Base-by-base conservation (phyloP, 2,797 vertebrate genomes). In the Taenioides sp. region DNA sequence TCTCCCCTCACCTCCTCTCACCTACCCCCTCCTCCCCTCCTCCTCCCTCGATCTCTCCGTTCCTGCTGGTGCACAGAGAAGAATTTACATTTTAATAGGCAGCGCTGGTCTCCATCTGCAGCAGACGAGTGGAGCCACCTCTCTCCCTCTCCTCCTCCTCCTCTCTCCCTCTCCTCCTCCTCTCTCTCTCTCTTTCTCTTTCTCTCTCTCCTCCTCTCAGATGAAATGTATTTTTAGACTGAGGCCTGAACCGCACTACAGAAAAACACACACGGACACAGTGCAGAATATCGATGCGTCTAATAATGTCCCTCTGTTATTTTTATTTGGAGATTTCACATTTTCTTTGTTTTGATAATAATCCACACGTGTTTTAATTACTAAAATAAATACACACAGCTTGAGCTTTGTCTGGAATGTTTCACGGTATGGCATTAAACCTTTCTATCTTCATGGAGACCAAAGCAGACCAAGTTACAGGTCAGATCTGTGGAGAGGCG, bases 51-150 rank as follows among this genome's bases (percentile, higher is more conserved):
- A 47, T 43, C 55, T 52, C 69, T 27, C 84, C 76, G 85, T 82
- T 75, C 59, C 74, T 50, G 64, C 65, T 11, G 23, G 87, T 82
- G 87, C 91, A 90, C 85, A 78, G 78, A 91, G 88, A 88, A 85
- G 92, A 94, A 95, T 94, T 95, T 94, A 94, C 93, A 95, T 95
- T 94, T 95, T 95, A 95, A 94, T 94, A 94, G 93, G 92, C 90
- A 92, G 90, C 92, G 91, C 92, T 88, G 89, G 89, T 91, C 89
- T 85, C 87, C 88, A 83, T 88, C 91, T 91, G 87, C 92, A 92
- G 59, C 59, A 27, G 23, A 12, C 23, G 57, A 92, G 90, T 92
- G 89, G 93, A 92, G 91, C 92, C 88, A 6, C 86, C 89, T 92
- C 89, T 93, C 91, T 86, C 50, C 18, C 20, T n/a, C 50, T n/a